Evolutionary conservation across 2,888 invertebrate genomes (phyloP).

Genomic region (Hemithea aestivaria): DNA sequence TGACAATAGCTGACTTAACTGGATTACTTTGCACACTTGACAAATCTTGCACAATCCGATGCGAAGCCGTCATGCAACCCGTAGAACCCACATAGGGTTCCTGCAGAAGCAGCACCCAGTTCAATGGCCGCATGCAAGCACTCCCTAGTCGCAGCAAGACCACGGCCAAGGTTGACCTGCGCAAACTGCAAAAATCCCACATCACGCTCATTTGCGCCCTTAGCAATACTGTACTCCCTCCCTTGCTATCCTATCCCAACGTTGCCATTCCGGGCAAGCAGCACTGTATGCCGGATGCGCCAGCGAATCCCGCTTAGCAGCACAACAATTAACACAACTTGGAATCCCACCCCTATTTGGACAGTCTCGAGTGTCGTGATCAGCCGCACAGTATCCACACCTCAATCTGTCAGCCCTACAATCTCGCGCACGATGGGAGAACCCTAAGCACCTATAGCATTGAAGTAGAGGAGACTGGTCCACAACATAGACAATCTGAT

Average conservation of each 20-base stretch:
- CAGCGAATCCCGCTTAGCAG: background rate
- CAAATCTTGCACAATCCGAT: background rate
- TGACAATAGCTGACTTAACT: background rate
- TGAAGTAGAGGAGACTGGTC: slow-evolving; percentile 7
- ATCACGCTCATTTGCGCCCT: too few relatives aligned
- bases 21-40: background rate
- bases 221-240: too few relatives aligned
- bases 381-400: slow-evolving; percentile 3
- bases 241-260: too few relatives aligned
- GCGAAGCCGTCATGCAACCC: background rate
- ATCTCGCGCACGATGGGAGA: slow-evolving; percentile 2
- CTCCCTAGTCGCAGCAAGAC: background rate
- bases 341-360: background rate
- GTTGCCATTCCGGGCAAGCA: too few relatives aligned
- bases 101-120: too few relatives aligned
- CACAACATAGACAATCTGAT: slow-evolving; percentile 1
- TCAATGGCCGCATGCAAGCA: background rate
- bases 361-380: slow-evolving; percentile 8
- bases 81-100: background rate
- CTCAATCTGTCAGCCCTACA: background rate
- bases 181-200: background rate
- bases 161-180: background rate
- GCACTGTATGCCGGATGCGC: too few relatives aligned
- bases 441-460: slow-evolving; percentile 7
- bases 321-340: slow-evolving; percentile 1